Evolutionary conservation across 2,113 vertebrate genomes (phyloP).

Genomic region (Notechis scutatus): DNA sequence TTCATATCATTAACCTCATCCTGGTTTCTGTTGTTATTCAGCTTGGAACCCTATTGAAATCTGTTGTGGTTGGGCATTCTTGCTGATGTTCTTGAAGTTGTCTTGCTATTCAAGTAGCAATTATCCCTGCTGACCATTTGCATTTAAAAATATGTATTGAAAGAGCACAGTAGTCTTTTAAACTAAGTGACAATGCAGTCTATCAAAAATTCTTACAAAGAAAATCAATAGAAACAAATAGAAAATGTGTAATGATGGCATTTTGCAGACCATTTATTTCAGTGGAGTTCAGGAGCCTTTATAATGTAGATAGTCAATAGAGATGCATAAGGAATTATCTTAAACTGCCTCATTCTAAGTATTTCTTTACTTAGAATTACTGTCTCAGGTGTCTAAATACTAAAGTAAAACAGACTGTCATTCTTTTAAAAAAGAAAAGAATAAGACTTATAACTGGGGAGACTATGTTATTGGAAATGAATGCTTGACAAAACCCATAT

Average conservation of each 20-base stretch:
- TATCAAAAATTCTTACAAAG: not conserved
- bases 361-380: not conserved
- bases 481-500: constrained; percentile 25
- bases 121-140: not conserved
- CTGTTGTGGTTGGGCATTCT: not conserved
- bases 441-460: not conserved
- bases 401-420: not conserved
- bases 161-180: not conserved
- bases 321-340: not conserved
- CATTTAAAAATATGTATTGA: not conserved
- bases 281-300: not conserved
- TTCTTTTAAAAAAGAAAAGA: not conserved
- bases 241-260: not conserved
- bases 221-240: not conserved
- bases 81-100: not conserved
- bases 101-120: not conserved
- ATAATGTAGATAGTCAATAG: not conserved
- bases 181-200: not conserved
- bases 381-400: not conserved
- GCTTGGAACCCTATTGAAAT: not conserved
- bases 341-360: not conserved
- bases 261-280: not conserved
- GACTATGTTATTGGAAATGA: constrained; percentile 9
- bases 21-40: not conserved
- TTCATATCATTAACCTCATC: not conserved